These are phyloP conservation scores for Onychomys torridus DNA, from an alignment of 2,797 vertebrate genomes.

Conservation along the genomic window DNA sequence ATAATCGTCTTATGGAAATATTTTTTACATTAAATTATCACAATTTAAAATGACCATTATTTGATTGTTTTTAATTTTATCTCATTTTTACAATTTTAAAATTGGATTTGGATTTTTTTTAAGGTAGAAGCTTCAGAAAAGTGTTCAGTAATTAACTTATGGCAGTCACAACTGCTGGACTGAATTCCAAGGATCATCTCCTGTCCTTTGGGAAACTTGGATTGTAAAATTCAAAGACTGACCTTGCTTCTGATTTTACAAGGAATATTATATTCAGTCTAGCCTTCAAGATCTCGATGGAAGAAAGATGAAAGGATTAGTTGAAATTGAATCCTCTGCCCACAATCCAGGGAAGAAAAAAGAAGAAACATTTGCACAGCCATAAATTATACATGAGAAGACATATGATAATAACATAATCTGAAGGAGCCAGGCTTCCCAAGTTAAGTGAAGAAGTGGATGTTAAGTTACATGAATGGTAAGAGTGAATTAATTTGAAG, in stretches of 20 bases:
- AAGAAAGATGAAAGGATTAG: constrained; percentile 82
- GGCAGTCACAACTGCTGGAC: constrained; percentile 56
- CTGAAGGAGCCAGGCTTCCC: constrained; percentile 73
- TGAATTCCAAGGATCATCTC: constrained; percentile 66
- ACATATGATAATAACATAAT: constrained; percentile 78
- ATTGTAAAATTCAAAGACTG: constrained; percentile 80
- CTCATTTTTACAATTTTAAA: constrained; percentile 32
- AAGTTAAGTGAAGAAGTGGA: constrained; percentile 62
- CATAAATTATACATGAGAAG: constrained; percentile 84
- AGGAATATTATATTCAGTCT: constrained; percentile 75
- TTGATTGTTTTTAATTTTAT: constrained; percentile 13
- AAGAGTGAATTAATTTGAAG: constrained; percentile 41
- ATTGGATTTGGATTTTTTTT: not conserved
- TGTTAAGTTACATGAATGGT: constrained; percentile 72
- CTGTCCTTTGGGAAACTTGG: constrained; percentile 74
- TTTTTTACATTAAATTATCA: not conserved
- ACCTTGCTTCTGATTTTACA: constrained; percentile 77
- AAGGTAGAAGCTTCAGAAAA: not conserved
- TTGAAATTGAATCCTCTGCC: constrained; percentile 77
- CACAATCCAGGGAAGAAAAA: constrained; percentile 60
- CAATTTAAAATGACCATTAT: not conserved
- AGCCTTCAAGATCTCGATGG: constrained; percentile 78
- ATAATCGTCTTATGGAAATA: not conserved
- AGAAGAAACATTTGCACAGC: constrained; percentile 66
- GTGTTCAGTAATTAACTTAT: constrained; percentile 70